Evolutionary conservation across 1,140 invertebrate genomes (phyloP), one percentile per base, ranked within the genome.

Genomic region (Zeugodacus cucurbitae): DNA sequence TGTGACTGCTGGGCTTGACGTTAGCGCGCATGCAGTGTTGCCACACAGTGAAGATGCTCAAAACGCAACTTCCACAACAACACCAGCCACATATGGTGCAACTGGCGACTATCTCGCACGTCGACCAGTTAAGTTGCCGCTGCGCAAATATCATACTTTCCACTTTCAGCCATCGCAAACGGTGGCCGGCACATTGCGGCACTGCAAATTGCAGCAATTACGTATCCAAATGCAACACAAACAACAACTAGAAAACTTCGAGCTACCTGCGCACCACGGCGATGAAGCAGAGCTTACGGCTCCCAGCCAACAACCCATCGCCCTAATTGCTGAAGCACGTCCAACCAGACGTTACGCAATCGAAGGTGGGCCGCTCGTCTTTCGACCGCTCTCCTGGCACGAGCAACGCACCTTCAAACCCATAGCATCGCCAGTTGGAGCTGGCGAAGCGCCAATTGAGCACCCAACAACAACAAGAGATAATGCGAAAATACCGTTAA

Each of bases 141-240:
- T 96, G 37, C 95, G 96, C 91, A 96, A 96, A 92, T 95, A 95
- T 92, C 95, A 96, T 92, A 96, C 95, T 90, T 96, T 96, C 90
- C 95, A 96, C 90, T 96, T 96, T 88, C 95, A 96, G 93, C 95
- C 94, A 41, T 95, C 90, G 93, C 91, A 93, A 87, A 93, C 91
- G 26, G 91, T 91, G 37, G 91, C 91, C 26, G 88, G 88, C 85
- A 90, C 86, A 37, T 44, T 74, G 3, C 62, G 70, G 26, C 70
- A 62, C n/a, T 87, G 91, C 78, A 92, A 91, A 87, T 86, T 93
- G 70, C 90, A 90, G 54, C 90, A 92, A 86, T 87, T 92, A 87
- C 91, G 90, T 20, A 87, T 89, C 54, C 89, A 90, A 87, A 86
- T 91, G 88, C 91, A 91, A 32, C 54, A 90, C 57, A 89, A 78